Base-by-base conservation (phyloP, 35 echinoderm and acorn worm species). In the Antedon bifida region DNA sequence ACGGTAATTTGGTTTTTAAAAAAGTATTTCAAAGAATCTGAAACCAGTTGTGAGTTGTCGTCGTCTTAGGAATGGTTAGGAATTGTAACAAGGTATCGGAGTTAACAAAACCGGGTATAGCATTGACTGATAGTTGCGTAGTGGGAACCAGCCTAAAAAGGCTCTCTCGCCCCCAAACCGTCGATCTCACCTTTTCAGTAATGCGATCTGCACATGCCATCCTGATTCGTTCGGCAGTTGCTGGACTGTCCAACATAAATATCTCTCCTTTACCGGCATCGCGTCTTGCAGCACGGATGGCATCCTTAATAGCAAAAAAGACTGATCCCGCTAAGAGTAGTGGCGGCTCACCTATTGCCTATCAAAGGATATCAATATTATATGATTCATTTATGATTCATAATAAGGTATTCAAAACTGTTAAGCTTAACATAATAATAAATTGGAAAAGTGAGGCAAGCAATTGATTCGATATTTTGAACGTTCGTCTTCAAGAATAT, bases 251-350 rank as follows among this genome's bases (percentile, higher is more conserved):
- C 26, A 96, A 35, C 16, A 75, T 32, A 30, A 96, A 91, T 13
- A 39, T 28, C 32, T 81, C 78, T 0, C 80, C 32, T 5, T 91
- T 19, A 12, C 89, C 89, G 21, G 81, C 85, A 84, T 96, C 86
- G 21, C 46, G 33, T 30, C 93, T 84, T 29, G 93, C 89, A 30
- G 89, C 81, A 33, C 33, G 75, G 76, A 96, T 89, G 28, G 93
- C 93, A 44, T 96, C 93, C 73, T 89, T 91, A 77, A 96, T 91
- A 11, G 93, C 89, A 75, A 91, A 96, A 73, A 91, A 87, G 0
- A 96, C 86, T 9, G 93, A 89, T 23, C 86, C 46, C 29, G 83
- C 83, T 26, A 96, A 38, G 21, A 86, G 84, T 0, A 96, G 86
- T 21, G 86, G 86, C 0, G 86, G 86, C 73, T 87, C 86, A 36